These are phyloP conservation scores for Synodontis membranacea DNA, from an alignment of 2,113 vertebrate genomes.

Conservation along the genomic window DNA sequence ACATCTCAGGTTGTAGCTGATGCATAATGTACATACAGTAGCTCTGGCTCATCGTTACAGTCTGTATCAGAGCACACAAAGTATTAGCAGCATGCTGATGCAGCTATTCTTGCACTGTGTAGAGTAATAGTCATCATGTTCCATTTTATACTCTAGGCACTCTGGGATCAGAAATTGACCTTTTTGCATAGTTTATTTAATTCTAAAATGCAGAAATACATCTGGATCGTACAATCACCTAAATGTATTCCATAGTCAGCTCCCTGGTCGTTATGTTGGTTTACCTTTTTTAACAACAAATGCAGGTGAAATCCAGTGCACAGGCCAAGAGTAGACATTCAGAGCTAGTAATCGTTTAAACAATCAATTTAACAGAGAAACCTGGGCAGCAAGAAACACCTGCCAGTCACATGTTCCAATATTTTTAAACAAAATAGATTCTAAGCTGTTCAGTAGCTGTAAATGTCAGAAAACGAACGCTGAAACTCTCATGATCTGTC, in stretches of 20 bases:
- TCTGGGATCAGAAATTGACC: background rate
- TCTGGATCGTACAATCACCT: too few species aligned
- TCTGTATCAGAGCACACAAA: background rate
- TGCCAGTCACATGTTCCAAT: background rate
- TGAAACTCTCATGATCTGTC: background rate
- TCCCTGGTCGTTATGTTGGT: too few species aligned
- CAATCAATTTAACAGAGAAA: background rate
- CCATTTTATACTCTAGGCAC: background rate
- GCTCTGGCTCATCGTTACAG: background rate
- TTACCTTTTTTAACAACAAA: background rate
- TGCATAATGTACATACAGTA: conserved; percentile 10
- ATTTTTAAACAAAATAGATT: too few species aligned
- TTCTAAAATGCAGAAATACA: background rate
- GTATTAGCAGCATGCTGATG: background rate
- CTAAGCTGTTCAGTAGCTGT: too few species aligned
- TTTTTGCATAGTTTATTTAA: too few species aligned
- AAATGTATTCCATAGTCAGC: background rate
- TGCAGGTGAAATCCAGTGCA: background rate
- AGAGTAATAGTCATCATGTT: background rate
- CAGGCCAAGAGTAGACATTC: background rate
- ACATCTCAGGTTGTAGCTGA: background rate
- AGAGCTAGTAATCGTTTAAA: background rate
- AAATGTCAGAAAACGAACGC: background rate
- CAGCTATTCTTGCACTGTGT: background rate
- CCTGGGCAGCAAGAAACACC: background rate